A percentile compares a stretch with the other conserved stretches of the same genome.
Evolutionary conservation across 2,888 invertebrate genomes (phyloP).

Genomic region (Watsonalla cultraria): DNA sequence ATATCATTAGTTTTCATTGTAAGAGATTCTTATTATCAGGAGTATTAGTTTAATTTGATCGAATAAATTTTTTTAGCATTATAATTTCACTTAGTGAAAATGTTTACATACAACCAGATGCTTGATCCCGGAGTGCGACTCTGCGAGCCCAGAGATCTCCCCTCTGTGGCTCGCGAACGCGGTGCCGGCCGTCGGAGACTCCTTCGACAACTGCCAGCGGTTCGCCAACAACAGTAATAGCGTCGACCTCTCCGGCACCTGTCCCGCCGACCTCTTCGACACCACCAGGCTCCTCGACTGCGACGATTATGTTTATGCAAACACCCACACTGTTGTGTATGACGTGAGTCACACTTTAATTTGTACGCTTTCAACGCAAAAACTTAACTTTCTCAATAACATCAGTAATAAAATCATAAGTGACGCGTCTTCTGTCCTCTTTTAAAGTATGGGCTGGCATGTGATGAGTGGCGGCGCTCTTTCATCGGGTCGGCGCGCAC

Average conservation of each 20-base stretch:
- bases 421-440: neutral
- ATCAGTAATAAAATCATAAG: too few species aligned
- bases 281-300: slow-evolving; percentile 26
- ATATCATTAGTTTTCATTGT: too few species aligned
- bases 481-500: slow-evolving; percentile 84
- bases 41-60: neutral
- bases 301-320: slow-evolving; percentile 45
- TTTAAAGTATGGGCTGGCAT: slow-evolving; percentile 78
- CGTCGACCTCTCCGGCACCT: slow-evolving; percentile 18
- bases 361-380: too few species aligned
- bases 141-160: slow-evolving; percentile 35
- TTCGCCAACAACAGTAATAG: slow-evolving; percentile 29
- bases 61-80: too few species aligned
- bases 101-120: slow-evolving; percentile 33
- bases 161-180: slow-evolving; percentile 64
- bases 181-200: slow-evolving; percentile 44
- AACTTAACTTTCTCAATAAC: too few species aligned
- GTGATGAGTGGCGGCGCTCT: slow-evolving; percentile 83
- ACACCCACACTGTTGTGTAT: slow-evolving; percentile 52
- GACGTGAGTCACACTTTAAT: slow-evolving; percentile 34
- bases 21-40: too few species aligned
- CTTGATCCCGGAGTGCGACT: slow-evolving; percentile 26
- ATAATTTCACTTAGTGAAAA: slow-evolving; percentile 16
- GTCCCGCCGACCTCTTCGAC: slow-evolving; percentile 49
- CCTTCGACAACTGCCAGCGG: slow-evolving; percentile 65